Base-by-base conservation (phyloP, 2,888 invertebrate genomes). In the Taphrorychus bicolor region DNA sequence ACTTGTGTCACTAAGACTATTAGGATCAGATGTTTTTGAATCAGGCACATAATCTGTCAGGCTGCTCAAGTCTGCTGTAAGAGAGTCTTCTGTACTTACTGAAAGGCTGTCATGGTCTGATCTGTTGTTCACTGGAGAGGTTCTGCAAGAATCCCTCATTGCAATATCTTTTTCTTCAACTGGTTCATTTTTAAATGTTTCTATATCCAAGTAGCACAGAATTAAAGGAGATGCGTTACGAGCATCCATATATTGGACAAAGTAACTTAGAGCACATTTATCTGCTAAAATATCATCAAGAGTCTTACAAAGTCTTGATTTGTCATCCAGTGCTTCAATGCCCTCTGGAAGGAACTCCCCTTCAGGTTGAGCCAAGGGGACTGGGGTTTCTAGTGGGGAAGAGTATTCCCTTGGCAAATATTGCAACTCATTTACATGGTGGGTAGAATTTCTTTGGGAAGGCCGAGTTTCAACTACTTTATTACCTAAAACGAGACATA, bases 241-340 rank as follows among this genome's bases (percentile, higher is more conserved):
- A n/a, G 88, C 85, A 76, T 95, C 93, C 87, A 97, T 88, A 81
- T 89, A 97, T 76, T 94, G 93, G 61, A 94, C 87, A 80, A 96
- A 93, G 82, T 93, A 93, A 52, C 90, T 89, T 21, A 95, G 84
- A 62, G 92, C 92, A 78, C 89, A 89, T 79, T 91, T 91, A 81
- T 94, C 93, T 21, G 86, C 82, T 14, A 97, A 84, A 72, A 94
- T 88, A 76, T 95, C 91, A 66, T 85, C 83, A 67, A 96, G 84
- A 58, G 87, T 90, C 83, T 92, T 88, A 3, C 92, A 91, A 59
- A 95, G 83, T 64, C 89, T 87, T 0, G 91, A 91, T 49, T 69
- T 59, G 22, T 81, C 79, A 70, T 80, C 77, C 71, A 81, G 81
- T 72, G 74, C 80, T 42, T 80, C 72, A 21, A 80, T 80, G 70